Evolutionary conservation across 2,888 invertebrate genomes (phyloP).

Genomic region (Hyles lineata): DNA sequence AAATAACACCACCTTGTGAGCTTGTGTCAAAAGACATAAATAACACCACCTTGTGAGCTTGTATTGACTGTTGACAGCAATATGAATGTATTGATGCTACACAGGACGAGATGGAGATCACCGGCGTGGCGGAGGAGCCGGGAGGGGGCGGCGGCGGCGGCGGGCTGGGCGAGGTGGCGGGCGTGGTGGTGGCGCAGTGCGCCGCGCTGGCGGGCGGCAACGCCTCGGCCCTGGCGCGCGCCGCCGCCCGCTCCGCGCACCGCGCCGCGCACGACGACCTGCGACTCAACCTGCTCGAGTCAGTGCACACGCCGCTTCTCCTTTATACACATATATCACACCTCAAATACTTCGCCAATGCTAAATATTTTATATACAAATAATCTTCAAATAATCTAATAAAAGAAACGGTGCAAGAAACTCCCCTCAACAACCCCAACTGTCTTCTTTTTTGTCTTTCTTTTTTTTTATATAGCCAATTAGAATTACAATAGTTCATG

Average conservation of each 20-base stretch:
- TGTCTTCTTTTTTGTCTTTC: no score
- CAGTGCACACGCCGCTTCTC: slow-evolving; percentile 42
- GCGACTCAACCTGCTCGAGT: slow-evolving; percentile 88
- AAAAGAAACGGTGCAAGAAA: no score
- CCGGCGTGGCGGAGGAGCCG: slow-evolving; percentile 91
- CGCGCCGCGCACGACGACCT: slow-evolving; percentile 65
- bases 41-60: no score
- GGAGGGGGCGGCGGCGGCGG: slow-evolving; percentile 63
- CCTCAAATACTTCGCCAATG: no score
- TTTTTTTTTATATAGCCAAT: no score
- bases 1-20: no score
- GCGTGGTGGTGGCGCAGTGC: slow-evolving; percentile 82
- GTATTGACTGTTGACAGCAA: neutral
- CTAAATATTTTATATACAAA: no score
- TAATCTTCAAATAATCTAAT: no score
- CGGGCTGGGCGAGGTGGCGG: slow-evolving; percentile 91
- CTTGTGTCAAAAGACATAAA: no score
- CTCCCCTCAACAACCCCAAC: no score
- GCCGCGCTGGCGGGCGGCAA: slow-evolving; percentile 81
- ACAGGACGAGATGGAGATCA: slow-evolving; percentile 97
- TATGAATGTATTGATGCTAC: neutral
- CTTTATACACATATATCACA: no score
- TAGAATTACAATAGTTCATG: no score
- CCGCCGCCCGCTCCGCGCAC: slow-evolving; percentile 70
- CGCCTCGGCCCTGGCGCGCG: slow-evolving; percentile 87